Evolutionary conservation across 1,140 invertebrate genomes (phyloP).

Genomic region (Leptinotarsa lineolata): DNA sequence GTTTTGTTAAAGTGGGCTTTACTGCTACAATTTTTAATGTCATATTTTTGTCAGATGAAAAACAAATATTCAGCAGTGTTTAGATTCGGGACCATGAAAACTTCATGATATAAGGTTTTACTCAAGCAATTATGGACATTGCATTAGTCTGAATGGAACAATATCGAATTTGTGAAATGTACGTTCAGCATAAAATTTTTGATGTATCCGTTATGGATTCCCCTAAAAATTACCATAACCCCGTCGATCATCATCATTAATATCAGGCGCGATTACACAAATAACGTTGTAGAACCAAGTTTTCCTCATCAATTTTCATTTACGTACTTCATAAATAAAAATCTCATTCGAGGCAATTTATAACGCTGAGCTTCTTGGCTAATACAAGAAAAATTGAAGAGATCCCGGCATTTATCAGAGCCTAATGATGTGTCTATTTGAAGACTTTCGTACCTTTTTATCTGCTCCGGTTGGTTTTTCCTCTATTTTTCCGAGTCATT

Average conservation of each 20-base stretch:
- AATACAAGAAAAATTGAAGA: slow-evolving; percentile 6
- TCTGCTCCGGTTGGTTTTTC: background rate
- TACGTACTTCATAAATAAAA: slow-evolving; percentile 6
- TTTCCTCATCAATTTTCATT: slow-evolving; percentile 1
- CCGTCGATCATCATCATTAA: background rate
- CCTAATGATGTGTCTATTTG: slow-evolving; percentile 5
- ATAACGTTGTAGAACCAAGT: slow-evolving; percentile 3
- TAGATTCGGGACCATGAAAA: too few relatives aligned
- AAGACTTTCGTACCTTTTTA: background rate
- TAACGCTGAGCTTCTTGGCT: background rate
- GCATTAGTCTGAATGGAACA: too few relatives aligned
- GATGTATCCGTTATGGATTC: too few relatives aligned
- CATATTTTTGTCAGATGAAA: too few relatives aligned
- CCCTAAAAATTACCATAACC: background rate
- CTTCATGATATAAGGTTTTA: too few relatives aligned
- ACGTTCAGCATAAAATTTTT: too few relatives aligned
- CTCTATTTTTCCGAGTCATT: slow-evolving; percentile 5
- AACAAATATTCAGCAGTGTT: too few relatives aligned
- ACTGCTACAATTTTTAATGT: too few relatives aligned
- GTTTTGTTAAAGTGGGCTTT: too few relatives aligned
- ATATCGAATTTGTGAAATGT: too few relatives aligned
- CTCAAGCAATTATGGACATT: too few relatives aligned
- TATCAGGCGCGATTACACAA: background rate
- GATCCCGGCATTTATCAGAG: background rate
- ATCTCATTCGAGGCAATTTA: background rate